Base-by-base conservation (phyloP, 64 coral and sea anemone genomes). In the Anthopleura sola region DNA sequence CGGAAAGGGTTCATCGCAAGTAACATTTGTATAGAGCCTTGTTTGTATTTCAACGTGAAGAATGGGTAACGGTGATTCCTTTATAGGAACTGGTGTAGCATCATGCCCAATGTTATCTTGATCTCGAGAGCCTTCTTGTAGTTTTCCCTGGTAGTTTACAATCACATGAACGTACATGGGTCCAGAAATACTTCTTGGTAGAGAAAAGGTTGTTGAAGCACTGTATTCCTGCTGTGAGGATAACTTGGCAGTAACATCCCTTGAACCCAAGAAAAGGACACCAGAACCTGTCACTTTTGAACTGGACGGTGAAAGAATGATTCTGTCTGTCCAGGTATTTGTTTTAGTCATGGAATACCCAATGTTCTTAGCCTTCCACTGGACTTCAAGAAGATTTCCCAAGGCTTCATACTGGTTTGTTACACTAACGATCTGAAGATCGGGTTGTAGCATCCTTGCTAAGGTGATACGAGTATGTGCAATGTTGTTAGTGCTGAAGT, bases 211-310 rank as follows among this genome's bases (percentile, higher is more conserved):
- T 69, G 66, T 32, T 28, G 93, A 90, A 17, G 86, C 75, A 5
- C 37, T 79, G 47, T 95, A 95, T 23, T 91, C 88, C 51, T 95
- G 93, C 7, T 75, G 55, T 29, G 86, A 76, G 76, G 78, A 86
- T 40, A 95, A 54, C 85, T 84, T 95, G 48, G 85, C 86, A 36
- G 57, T 33, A 1, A 95, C 68, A 44, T 10, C n/a, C 37, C 71
- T 78, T 51, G 89, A 86, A 3, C 74, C 85, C 48, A 95, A 51
- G 49, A 71, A 24, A 55, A 23, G 19, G 34, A 86, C 92, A 46
- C 82, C 93, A 34, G 44, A 49, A 55, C 79, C 93, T 23, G 69
- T 71, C 32, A 84, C 53, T 51, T 33, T 29, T 24, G 46, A 37
- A 75, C 16, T 79, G 21, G 85, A 85, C 4, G 71, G 71, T 1